phyloP scores from a whole-genome alignment of 2,888 invertebrate genomes.

The Rhabditoides inermis region DNA sequence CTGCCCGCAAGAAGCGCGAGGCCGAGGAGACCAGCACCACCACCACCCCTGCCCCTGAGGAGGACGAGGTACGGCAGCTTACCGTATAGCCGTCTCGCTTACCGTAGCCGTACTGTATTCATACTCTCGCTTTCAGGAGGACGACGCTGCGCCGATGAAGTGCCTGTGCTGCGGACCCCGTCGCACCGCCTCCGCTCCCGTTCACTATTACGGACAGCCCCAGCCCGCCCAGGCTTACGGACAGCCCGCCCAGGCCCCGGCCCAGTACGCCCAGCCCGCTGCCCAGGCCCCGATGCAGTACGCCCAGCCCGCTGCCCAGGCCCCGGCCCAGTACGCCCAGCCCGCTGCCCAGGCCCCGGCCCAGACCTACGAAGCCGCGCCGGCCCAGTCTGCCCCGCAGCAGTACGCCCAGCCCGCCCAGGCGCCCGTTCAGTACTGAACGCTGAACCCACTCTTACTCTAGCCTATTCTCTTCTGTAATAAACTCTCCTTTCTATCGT shows the following conservation, averaged over 20 bases:
- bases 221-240: background rate
- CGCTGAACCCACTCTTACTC: no score
- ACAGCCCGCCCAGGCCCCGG: background rate
- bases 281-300: background rate
- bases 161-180: constrained; percentile 29
- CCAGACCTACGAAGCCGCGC: constrained; percentile 1
- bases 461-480: no score
- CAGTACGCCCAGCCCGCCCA: background rate
- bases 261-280: background rate
- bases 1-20: no score
- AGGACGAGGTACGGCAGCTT: no score
- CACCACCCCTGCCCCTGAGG: no score
- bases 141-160: no score
- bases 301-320: background rate
- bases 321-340: background rate
- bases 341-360: background rate
- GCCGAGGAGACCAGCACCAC: no score
- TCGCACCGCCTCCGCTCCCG: background rate
- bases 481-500: no score
- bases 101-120: no score
- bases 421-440: no score
- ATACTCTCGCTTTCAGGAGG: no score
- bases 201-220: background rate
- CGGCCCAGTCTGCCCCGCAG: background rate
- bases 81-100: no score